Conservation (phyloP, 2,888 invertebrate genomes). For the Leucania comma region DNA sequence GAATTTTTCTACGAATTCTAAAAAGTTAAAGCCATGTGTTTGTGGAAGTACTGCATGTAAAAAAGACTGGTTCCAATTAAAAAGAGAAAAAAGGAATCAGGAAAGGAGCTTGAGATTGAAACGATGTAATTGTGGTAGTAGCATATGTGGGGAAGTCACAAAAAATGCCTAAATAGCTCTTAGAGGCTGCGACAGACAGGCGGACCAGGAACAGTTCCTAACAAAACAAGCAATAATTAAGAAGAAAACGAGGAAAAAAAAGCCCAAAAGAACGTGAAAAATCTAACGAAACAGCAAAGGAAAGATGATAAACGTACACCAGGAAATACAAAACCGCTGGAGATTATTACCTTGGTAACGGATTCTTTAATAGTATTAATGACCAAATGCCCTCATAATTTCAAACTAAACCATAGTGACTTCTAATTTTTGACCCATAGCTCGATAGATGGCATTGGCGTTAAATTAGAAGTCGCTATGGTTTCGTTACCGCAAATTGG, state of each 20-base stretch:
- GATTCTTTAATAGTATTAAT: constrained; percentile 52
- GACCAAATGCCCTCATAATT: no score
- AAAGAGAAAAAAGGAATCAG: neutral
- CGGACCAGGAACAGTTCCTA: neutral
- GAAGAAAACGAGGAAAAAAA: neutral
- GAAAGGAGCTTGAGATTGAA: neutral
- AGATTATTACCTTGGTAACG: constrained; percentile 4
- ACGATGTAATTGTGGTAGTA: constrained; percentile 6
- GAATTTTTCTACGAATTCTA: neutral
- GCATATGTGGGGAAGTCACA: neutral
- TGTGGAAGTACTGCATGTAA: neutral
- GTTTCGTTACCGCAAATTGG: no score
- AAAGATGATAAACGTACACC: constrained; percentile 18
- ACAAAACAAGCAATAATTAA: neutral
- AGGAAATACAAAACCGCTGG: neutral
- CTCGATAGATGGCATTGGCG: no score
- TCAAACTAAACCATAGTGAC: no score
- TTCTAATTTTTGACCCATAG: no score
- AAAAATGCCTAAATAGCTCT: neutral
- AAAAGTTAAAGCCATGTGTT: constrained; percentile 1
- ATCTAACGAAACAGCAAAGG: neutral
- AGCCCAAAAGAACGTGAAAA: constrained; percentile 3
- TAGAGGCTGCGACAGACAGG: neutral
- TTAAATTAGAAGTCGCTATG: no score
- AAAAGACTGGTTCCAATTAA: neutral